phyloP scores from a whole-genome alignment of 2,888 invertebrate species.

The Strigamia maritima region DNA sequence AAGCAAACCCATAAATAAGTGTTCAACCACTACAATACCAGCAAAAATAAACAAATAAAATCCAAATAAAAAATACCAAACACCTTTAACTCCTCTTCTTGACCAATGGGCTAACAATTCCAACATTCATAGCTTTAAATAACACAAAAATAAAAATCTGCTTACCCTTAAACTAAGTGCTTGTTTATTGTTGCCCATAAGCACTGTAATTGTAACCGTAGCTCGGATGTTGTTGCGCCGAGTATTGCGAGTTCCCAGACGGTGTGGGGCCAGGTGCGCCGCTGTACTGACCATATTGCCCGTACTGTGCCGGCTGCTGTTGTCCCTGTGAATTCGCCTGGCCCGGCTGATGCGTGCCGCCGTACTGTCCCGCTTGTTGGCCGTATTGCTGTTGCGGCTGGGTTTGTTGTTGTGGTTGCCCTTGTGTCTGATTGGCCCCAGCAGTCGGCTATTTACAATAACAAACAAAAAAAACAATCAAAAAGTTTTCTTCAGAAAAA shows the following conservation, averaged over 20 bases:
- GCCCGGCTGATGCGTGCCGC: constrained; percentile 36
- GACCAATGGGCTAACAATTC: background rate
- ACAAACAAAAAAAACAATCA: too few relatives aligned
- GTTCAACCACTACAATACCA: background rate
- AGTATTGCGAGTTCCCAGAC: constrained; percentile 21
- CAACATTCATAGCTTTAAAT: background rate
- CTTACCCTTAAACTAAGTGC: background rate
- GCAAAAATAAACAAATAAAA: background rate
- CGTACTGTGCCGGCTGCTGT: constrained; percentile 42
- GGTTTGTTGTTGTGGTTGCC: background rate
- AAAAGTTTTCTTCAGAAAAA: background rate
- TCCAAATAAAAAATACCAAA: background rate
- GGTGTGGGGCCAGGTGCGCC: constrained; percentile 23
- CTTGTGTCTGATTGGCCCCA: background rate
- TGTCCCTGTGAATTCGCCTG: constrained; percentile 40
- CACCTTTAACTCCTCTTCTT: background rate
- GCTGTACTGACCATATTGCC: constrained; percentile 40
- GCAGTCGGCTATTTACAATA: background rate
- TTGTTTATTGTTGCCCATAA: constrained; percentile 31
- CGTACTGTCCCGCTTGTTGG: constrained; percentile 34
- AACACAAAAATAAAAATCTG: background rate
- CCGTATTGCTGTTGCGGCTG: constrained; percentile 36
- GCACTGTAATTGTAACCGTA: constrained; percentile 33
- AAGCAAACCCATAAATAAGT: too few relatives aligned
- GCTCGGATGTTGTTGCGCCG: constrained; percentile 35